A percentile compares a stretch with the other conserved stretches of the same genome.
Conservation (phyloP, 2,797 vertebrate genomes). For the Pteronotus mesoamericanus region DNA sequence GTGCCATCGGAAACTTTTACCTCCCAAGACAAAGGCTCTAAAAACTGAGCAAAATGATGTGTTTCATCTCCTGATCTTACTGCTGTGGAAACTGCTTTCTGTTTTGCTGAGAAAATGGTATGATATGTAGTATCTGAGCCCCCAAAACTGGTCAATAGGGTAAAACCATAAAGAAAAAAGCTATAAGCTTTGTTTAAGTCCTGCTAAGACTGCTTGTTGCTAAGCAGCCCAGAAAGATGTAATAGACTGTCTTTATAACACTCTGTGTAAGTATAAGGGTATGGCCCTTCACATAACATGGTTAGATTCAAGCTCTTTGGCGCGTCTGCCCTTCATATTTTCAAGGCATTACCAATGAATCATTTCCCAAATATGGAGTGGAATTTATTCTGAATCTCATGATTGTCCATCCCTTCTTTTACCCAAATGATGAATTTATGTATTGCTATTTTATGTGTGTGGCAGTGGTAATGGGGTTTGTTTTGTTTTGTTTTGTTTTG, state of each 20-base stretch:
- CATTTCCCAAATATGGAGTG: neutral
- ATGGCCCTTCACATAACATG: rapidly evolving
- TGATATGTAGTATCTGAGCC: neutral
- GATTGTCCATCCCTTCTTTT: neutral
- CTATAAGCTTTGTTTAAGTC: neutral
- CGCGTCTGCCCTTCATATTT: neutral
- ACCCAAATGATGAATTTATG: too few species aligned
- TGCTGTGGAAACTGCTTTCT: neutral
- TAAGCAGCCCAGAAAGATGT: neutral
- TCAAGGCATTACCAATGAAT: neutral
- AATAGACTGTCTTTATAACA: neutral
- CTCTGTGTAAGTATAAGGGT: neutral
- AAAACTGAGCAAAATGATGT: neutral
- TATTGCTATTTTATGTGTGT: neutral
- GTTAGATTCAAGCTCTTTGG: neutral
- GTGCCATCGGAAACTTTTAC: neutral
- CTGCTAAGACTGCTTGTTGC: neutral
- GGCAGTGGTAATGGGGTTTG: too few species aligned
- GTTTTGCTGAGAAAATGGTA: neutral
- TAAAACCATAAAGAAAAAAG: neutral
- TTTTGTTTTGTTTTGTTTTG: neutral
- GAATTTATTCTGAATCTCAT: neutral
- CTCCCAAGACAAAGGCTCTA: neutral
- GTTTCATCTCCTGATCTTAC: neutral
- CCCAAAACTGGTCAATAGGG: neutral